Evolutionary conservation across 2,797 vertebrate species (phyloP).

Genomic region (Coccyzus lansbergi): DNA sequence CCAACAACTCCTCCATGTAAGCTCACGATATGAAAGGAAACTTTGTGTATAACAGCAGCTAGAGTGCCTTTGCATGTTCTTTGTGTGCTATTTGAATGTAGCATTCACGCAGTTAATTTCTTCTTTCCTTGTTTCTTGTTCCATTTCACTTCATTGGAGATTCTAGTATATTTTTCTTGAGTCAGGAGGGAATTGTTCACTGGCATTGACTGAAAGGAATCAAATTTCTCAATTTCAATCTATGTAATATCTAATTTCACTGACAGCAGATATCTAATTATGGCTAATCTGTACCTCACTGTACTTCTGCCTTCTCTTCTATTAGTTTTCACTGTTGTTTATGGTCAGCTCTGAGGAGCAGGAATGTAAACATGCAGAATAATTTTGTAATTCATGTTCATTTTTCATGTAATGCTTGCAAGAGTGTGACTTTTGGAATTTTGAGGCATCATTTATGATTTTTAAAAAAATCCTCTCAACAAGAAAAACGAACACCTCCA

Average conservation of each 20-base stretch:
- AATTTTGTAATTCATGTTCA: background rate
- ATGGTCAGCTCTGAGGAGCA: background rate
- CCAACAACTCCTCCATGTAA: background rate
- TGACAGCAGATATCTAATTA: slow-evolving; percentile 19
- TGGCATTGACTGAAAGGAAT: slow-evolving; percentile 16
- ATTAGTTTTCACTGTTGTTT: slow-evolving; percentile 12
- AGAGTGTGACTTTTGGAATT: background rate
- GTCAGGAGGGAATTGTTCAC: background rate
- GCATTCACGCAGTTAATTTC: background rate
- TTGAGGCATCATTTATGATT: background rate
- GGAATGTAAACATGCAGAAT: background rate
- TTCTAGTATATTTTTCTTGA: slow-evolving; percentile 5
- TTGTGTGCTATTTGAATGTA: background rate
- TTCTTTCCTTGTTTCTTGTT: background rate
- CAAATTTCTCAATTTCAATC: slow-evolving; percentile 21
- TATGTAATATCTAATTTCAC: slow-evolving; percentile 23
- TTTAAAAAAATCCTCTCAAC: background rate
- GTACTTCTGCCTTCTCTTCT: slow-evolving; percentile 26
- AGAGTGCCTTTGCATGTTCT: background rate
- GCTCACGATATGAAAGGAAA: background rate
- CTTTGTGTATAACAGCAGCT: background rate
- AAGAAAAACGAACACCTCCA: background rate
- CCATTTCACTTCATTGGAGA: background rate
- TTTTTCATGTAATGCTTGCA: background rate
- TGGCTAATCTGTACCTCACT: slow-evolving; percentile 21